phyloP scores from a whole-genome alignment of 2,797 vertebrate genomes.

The Phoeniculus purpureus region DNA sequence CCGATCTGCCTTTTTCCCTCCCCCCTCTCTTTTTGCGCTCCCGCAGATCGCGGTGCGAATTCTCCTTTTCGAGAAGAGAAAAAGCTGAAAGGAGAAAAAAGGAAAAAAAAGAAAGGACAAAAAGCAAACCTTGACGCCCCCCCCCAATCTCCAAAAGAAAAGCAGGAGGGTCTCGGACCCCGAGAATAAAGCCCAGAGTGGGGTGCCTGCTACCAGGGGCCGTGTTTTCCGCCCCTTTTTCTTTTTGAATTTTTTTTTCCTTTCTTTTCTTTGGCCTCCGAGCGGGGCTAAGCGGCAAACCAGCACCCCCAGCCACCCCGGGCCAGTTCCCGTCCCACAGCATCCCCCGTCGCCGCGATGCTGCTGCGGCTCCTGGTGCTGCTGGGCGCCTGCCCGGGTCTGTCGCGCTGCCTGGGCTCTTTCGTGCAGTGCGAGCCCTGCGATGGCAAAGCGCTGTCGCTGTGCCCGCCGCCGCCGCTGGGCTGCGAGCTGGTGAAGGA shows the following conservation, averaged over 20 bases:
- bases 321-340: slow-evolving; percentile 20
- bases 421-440: slow-evolving; percentile 97
- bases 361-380: slow-evolving; percentile 79
- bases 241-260: neutral
- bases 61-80: neutral
- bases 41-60: too few species aligned
- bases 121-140: neutral
- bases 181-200: neutral
- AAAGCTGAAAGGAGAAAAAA: neutral
- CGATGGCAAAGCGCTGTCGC: slow-evolving; percentile 93
- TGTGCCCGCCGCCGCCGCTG: slow-evolving; percentile 92
- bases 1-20: too few species aligned
- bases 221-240: neutral
- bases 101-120: neutral
- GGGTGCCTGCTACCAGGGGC: neutral
- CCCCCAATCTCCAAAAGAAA: neutral
- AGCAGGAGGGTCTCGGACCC: neutral
- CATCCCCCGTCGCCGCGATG: slow-evolving; percentile 69
- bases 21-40: too few species aligned
- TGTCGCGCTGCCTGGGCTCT: slow-evolving; percentile 86
- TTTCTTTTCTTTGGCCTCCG: neutral
- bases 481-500: slow-evolving; percentile 97
- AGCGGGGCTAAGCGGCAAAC: neutral
- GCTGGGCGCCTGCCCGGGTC: slow-evolving; percentile 86
- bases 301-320: neutral